These are phyloP conservation scores for Nyctereutes procyonoides DNA, from an alignment of 2,113 vertebrate species.

Conservation along the genomic window DNA sequence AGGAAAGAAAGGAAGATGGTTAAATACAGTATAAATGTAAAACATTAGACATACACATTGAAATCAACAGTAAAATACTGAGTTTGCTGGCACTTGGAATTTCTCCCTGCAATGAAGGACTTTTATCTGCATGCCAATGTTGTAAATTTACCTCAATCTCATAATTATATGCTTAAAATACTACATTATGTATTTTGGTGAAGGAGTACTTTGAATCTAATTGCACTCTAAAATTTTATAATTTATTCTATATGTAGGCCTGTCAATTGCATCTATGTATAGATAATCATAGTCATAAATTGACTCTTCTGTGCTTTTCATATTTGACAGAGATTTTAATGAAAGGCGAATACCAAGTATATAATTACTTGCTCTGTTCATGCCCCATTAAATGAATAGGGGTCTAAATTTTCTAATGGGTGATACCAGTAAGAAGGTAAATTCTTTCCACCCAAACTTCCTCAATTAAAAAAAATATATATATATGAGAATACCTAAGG, in stretches of 20 bases:
- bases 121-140: slow-evolving; percentile 53
- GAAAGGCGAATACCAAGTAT: slow-evolving; percentile 37
- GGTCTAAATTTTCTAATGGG: slow-evolving; percentile 11
- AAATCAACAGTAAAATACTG: slow-evolving; percentile 43
- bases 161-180: slow-evolving; percentile 65
- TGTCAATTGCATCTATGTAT: slow-evolving; percentile 57
- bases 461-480: neutral
- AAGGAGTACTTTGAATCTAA: slow-evolving; percentile 64
- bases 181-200: slow-evolving; percentile 46
- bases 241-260: slow-evolving; percentile 68
- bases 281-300: slow-evolving; percentile 65
- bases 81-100: neutral
- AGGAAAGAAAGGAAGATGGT: neutral
- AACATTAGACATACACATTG: neutral
- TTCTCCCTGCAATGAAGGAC: slow-evolving; percentile 44
- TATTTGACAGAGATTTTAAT: slow-evolving; percentile 57
- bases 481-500: neutral
- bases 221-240: slow-evolving; percentile 59
- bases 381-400: neutral
- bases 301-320: slow-evolving; percentile 51
- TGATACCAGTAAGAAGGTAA: neutral
- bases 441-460: neutral
- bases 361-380: slow-evolving; percentile 50
- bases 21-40: slow-evolving; percentile 39
- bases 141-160: slow-evolving; percentile 58